Evolutionary conservation across 2,888 invertebrate species (phyloP).

Genomic region (Prosopocoilus inquinatus): DNA sequence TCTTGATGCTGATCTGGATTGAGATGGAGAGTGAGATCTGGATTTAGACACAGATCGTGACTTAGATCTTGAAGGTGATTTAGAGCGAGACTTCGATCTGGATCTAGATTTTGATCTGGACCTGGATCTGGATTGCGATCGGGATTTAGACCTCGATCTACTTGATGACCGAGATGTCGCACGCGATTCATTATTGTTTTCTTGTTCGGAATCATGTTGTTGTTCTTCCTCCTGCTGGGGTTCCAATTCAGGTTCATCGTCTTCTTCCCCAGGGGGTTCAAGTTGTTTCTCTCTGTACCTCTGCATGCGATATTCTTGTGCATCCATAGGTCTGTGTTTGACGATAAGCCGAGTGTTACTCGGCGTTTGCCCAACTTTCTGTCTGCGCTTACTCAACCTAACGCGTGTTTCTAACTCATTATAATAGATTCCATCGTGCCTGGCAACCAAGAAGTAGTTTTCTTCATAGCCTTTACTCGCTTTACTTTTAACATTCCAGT

Average conservation of each 20-base stretch:
- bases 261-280: conserved; percentile 74
- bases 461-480: conserved; percentile 66
- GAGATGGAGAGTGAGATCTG: conserved; percentile 35
- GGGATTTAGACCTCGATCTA: conserved; percentile 39
- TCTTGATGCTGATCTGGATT: conserved; percentile 39
- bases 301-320: conserved; percentile 82
- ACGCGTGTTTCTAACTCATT: conserved; percentile 95
- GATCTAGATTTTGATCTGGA: conserved; percentile 38
- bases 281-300: conserved; percentile 82
- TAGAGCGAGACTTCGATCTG: conserved; percentile 34
- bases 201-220: conserved; percentile 56
- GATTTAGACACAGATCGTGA: conserved; percentile 41
- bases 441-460: conserved; percentile 93
- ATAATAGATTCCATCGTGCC: conserved; percentile 89
- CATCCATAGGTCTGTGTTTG: conserved; percentile 83
- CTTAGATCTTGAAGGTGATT: conserved; percentile 38
- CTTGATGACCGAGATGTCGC: conserved; percentile 38
- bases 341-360: conserved; percentile 80
- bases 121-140: conserved; percentile 36
- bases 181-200: conserved; percentile 44
- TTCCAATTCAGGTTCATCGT: conserved; percentile 63
- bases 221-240: conserved; percentile 56
- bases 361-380: conserved; percentile 64
- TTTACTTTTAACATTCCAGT: conserved; percentile 99
- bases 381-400: conserved; percentile 87